These are phyloP conservation scores for Helicoverpa assulta DNA, from an alignment of 2,888 invertebrate genomes.

Conservation along the genomic window DNA sequence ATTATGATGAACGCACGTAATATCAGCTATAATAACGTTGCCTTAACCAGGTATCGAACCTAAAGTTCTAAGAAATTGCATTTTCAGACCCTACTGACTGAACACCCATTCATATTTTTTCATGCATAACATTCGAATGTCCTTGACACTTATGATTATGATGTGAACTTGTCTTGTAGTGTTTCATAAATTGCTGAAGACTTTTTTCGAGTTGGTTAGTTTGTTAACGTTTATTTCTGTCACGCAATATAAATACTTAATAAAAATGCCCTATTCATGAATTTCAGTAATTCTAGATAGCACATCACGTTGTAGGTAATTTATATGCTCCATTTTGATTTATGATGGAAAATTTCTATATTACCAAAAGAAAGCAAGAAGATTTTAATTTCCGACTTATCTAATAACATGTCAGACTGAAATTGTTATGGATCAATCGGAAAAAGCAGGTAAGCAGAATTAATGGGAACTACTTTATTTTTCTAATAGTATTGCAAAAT, in stretches of 20 bases:
- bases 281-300: background rate
- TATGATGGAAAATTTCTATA: background rate
- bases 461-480: background rate
- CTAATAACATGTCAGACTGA: background rate
- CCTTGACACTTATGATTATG: conserved; percentile 5
- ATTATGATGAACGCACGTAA: background rate
- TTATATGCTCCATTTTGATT: background rate
- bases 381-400: conserved; percentile 17
- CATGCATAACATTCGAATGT: background rate
- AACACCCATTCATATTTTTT: too few relatives aligned
- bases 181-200: conserved; percentile 21
- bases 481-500: too few relatives aligned
- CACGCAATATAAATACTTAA: background rate
- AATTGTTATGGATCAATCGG: background rate
- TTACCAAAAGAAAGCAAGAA: conserved; percentile 14
- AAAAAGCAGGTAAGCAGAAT: background rate
- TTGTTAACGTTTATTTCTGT: conserved; percentile 16
- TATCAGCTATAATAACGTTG: background rate
- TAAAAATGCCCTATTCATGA: background rate
- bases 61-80: background rate
- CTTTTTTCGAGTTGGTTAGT: conserved; percentile 13
- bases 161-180: conserved; percentile 15
- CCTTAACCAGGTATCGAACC: background rate
- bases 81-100: background rate
- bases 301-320: background rate